Evolutionary conservation across 2,888 invertebrate species (phyloP), one percentile per base, ranked within the genome.

Genomic region (Megamerina dolium): DNA sequence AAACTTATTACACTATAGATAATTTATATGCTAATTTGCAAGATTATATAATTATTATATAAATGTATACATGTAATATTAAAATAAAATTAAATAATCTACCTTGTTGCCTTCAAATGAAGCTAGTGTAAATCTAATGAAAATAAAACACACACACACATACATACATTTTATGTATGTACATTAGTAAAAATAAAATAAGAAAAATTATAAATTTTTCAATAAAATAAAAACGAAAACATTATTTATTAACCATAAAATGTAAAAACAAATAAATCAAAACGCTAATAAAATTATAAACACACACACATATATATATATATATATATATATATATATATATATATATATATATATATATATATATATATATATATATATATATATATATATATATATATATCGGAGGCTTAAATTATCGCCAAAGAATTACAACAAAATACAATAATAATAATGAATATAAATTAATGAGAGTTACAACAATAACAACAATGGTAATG

Each of bases 341-440:
- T n/a, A n/a, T n/a, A n/a, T n/a, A n/a, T n/a, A n/a, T n/a, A n/a
- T n/a, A n/a, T n/a, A n/a, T n/a, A n/a, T n/a, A n/a, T n/a, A n/a
- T n/a, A n/a, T n/a, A n/a, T n/a, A n/a, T n/a, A n/a, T n/a, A n/a
- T n/a, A n/a, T n/a, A n/a, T n/a, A n/a, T n/a, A n/a, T n/a, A n/a
- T n/a, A n/a, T n/a, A n/a, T n/a, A n/a, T n/a, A n/a, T n/a, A 48
- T 41, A 45, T 57, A 54, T 63, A 60, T 63, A 48, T 63, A 59
- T 62, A 65, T 66, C 66, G 67, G 66, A 66, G 66, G 66, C 66
- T 66, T 66, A 64, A 63, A 63, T 64, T 60, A 67, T 62, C 66
- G 65, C 66, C 66, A 66, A 66, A 66, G 66, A 64, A 62, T 55
- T 53, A 55, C 53, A 56, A 55, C 54, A 47, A 46, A 50, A 50